phyloP scores from a whole-genome alignment of 2,113 vertebrate species.

The Sialia sialis region DNA sequence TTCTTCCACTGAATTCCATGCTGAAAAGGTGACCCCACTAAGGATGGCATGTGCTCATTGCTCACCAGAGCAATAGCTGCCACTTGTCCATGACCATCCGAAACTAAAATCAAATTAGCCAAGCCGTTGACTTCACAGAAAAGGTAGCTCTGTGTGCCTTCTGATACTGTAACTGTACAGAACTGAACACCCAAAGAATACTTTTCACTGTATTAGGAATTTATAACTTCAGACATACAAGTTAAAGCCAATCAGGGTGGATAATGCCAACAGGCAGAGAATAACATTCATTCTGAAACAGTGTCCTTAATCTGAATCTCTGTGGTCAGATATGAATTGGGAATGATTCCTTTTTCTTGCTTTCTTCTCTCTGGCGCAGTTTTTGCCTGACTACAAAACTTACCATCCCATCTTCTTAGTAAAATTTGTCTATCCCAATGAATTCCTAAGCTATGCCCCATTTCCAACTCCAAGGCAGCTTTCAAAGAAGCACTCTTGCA shows the following conservation, averaged over 20 bases:
- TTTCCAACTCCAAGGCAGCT: accelerated
- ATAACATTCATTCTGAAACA: neutral
- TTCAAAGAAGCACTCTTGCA: neutral
- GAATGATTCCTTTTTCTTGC: neutral
- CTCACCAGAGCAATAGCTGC: neutral
- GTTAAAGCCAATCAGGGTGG: neutral
- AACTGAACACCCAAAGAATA: neutral
- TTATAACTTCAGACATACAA: neutral
- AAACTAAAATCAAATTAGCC: neutral
- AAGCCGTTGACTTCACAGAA: neutral
- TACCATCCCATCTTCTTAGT: neutral
- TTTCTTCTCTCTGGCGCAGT: neutral
- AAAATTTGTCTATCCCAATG: neutral
- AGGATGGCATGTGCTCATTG: neutral
- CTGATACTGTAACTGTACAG: neutral
- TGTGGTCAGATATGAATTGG: neutral
- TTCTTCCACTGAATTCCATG: neutral
- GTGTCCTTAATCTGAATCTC: neutral
- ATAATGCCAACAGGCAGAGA: neutral
- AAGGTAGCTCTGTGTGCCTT: neutral
- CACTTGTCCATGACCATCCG: neutral
- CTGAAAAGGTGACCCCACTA: neutral
- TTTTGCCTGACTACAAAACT: neutral
- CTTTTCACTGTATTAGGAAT: neutral
- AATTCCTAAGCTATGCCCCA: accelerated